A percentile compares a stretch with the other conserved stretches of the same genome.
phyloP scores from a whole-genome alignment of 2,797 vertebrate species.

The Pygocentrus nattereri region DNA sequence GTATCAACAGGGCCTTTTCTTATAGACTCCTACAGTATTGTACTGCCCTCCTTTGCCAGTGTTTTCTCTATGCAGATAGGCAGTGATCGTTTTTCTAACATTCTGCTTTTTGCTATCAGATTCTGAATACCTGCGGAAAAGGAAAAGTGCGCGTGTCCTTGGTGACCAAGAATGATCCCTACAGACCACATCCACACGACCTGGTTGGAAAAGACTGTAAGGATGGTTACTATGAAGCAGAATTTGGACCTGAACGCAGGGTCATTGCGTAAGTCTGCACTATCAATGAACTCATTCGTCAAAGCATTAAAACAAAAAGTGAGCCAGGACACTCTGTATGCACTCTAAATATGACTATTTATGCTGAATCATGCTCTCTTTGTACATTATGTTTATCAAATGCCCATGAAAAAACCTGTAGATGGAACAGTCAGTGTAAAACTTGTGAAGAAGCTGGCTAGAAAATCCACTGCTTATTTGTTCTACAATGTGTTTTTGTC shows the following conservation, averaged over 20 bases:
- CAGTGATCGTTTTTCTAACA: neutral
- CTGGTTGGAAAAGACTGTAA: constrained; percentile 97
- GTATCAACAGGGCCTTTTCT: constrained; percentile 69
- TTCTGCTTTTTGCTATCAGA: constrained; percentile 70
- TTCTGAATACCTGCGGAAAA: constrained; percentile 89
- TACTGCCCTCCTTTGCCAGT: neutral
- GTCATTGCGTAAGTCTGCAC: constrained; percentile 90
- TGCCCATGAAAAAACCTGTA: neutral
- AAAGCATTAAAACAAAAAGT: neutral
- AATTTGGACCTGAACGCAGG: constrained; percentile 93
- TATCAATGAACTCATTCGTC: constrained; percentile 8
- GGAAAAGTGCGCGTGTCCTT: constrained; percentile 92
- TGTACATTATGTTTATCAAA: neutral
- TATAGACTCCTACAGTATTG: neutral
- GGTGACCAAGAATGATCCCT: constrained; percentile 95
- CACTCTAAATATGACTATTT: constrained; percentile 27
- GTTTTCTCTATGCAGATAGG: neutral
- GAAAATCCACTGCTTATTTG: constrained; percentile 18
- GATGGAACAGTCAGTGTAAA: neutral
- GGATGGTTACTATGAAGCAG: constrained; percentile 95
- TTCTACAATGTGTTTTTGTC: constrained; percentile 12
- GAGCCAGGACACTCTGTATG: neutral
- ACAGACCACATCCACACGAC: constrained; percentile 95
- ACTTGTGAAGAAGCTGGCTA: neutral
- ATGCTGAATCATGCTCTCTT: neutral